phyloP scores from a whole-genome alignment of 2,797 vertebrate species.

The Alca torda region DNA sequence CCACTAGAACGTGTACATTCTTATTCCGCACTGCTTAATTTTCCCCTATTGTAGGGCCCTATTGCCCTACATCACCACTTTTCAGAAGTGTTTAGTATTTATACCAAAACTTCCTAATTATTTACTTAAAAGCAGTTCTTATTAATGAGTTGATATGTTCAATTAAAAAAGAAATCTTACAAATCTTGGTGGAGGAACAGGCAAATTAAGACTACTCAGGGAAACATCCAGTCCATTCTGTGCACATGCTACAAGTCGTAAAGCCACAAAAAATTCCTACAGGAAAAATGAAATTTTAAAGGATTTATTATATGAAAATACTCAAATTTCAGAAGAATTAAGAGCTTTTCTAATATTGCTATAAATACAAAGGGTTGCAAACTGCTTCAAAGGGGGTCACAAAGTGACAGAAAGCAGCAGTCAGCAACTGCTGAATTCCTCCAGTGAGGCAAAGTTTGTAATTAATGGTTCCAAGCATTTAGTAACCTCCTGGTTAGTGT shows the following conservation, averaged over 20 bases:
- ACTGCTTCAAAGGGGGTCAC: background rate
- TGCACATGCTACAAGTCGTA: slow-evolving; percentile 94
- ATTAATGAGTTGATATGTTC: background rate
- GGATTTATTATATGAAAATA: background rate
- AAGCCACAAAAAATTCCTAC: slow-evolving; percentile 96
- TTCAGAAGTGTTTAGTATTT: background rate
- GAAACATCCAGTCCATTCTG: slow-evolving; percentile 98
- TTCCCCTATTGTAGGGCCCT: background rate
- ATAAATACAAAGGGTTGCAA: background rate
- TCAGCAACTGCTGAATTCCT: background rate
- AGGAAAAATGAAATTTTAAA: slow-evolving; percentile 29
- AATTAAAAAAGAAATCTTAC: slow-evolving; percentile 80
- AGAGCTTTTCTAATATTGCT: background rate
- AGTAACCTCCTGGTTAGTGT: background rate
- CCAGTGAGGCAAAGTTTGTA: background rate
- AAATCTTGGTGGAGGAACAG: slow-evolving; percentile 95
- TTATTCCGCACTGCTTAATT: background rate
- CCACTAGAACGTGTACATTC: background rate
- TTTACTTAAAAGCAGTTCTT: background rate
- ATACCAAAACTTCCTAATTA: background rate
- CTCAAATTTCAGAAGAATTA: background rate
- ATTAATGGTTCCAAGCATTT: background rate
- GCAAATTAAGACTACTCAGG: slow-evolving; percentile 86
- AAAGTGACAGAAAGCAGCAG: background rate
- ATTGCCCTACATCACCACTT: background rate